Conservation (phyloP, 2,797 vertebrate species). For the Hyperoplus lanceolatus region DNA sequence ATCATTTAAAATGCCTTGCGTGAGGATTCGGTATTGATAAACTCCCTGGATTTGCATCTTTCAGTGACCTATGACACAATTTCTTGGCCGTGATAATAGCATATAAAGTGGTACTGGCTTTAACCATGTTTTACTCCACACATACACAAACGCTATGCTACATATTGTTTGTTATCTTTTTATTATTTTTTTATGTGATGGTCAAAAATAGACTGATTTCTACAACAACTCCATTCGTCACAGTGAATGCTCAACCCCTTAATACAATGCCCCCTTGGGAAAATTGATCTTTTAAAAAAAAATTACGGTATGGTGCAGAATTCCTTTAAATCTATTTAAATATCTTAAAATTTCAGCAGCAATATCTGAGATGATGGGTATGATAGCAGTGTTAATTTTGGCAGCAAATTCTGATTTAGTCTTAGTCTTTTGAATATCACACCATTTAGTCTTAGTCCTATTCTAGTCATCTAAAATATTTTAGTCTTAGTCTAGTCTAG, state of each 20-base stretch:
- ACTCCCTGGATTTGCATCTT: background rate
- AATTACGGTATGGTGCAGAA: constrained; percentile 7
- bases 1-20: background rate
- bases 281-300: constrained; percentile 32
- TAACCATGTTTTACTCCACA: no score
- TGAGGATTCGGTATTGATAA: background rate
- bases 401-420: no score
- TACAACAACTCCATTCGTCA: constrained; percentile 36
- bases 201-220: constrained; percentile 45
- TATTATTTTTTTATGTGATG: constrained; percentile 6
- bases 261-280: constrained; percentile 38
- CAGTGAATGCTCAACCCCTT: constrained; percentile 23
- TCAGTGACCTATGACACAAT: background rate
- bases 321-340: constrained; percentile 22
- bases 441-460: no score
- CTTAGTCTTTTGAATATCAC: no score
- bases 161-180: constrained; percentile 19
- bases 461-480: no score
- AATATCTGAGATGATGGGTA: background rate
- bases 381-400: no score
- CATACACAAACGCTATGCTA: background rate
- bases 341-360: constrained; percentile 3
- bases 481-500: no score
- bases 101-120: background rate
- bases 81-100: background rate